phyloP scores from a whole-genome alignment of 1,140 invertebrate species.

The Notospermus geniculatus region DNA sequence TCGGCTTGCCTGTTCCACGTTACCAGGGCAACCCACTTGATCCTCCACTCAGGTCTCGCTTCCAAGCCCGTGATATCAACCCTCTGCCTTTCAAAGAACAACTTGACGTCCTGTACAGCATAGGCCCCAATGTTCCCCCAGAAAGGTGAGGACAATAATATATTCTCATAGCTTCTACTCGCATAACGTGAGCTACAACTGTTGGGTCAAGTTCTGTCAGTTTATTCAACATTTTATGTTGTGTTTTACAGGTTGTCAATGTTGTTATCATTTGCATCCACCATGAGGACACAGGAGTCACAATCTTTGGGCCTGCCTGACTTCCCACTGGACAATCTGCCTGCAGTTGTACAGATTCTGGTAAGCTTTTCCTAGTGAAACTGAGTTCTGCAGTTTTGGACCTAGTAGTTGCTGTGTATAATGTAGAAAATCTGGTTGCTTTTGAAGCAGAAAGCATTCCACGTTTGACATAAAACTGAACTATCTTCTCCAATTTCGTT shows the following conservation, averaged over 20 bases:
- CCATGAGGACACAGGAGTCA: conserved; percentile 71
- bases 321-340: conserved; percentile 85
- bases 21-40: conserved; percentile 86
- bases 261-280: conserved; percentile 73
- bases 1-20: conserved; percentile 53
- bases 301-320: conserved; percentile 74
- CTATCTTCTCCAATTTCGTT: conserved; percentile 18
- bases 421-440: too few species aligned
- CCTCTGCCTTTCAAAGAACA: conserved; percentile 50
- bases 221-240: too few species aligned
- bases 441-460: too few species aligned
- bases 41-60: conserved; percentile 90
- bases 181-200: too few species aligned
- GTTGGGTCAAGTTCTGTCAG: too few species aligned
- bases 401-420: too few species aligned
- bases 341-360: conserved; percentile 68
- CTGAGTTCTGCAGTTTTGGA: too few species aligned
- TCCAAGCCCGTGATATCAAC: conserved; percentile 85
- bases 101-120: neutral
- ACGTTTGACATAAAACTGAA: too few species aligned
- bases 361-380: conserved; percentile 57
- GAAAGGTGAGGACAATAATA: neutral
- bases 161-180: too few species aligned
- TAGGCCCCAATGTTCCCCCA: neutral
- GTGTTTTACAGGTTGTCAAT: conserved; percentile 57